phyloP scores from a whole-genome alignment of 2,113 vertebrate species.

The Hippocampus abdominalis region DNA sequence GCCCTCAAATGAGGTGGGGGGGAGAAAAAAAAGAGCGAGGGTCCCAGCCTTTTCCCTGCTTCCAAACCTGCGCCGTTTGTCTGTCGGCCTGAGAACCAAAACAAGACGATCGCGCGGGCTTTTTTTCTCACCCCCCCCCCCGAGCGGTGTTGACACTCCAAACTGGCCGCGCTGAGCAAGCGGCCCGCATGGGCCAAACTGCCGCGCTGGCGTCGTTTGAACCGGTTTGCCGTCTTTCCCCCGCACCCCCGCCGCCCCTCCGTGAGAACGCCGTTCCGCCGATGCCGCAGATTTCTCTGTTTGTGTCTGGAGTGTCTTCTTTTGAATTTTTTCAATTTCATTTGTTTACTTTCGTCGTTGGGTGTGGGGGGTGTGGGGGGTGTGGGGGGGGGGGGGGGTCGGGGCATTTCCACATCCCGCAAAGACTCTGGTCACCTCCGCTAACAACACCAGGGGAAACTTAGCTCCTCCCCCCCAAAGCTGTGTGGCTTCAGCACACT shows the following conservation, averaged over 20 bases:
- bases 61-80: not conserved
- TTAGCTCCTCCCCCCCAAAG: no score
- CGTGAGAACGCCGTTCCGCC: not conserved
- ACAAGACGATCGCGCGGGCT: slow-evolving; percentile 38
- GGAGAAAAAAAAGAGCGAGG: slow-evolving; percentile 13
- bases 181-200: slow-evolving; percentile 40
- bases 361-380: no score
- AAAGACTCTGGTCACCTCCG: no score
- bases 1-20: not conserved
- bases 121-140: slow-evolving; percentile 69
- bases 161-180: slow-evolving; percentile 64
- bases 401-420: no score
- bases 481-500: no score
- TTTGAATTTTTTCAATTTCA: no score
- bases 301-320: not conserved
- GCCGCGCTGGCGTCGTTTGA: not conserved
- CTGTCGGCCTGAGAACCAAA: slow-evolving; percentile 66
- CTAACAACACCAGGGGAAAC: no score
- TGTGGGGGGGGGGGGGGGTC: no score
- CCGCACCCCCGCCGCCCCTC: not conserved
- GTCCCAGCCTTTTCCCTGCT: no score
- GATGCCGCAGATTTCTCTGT: not conserved
- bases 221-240: not conserved
- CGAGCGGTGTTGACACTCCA: slow-evolving; percentile 70
- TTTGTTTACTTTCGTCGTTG: no score